Conservation (phyloP, 2,888 invertebrate genomes). For the Piscicola geometra region DNA sequence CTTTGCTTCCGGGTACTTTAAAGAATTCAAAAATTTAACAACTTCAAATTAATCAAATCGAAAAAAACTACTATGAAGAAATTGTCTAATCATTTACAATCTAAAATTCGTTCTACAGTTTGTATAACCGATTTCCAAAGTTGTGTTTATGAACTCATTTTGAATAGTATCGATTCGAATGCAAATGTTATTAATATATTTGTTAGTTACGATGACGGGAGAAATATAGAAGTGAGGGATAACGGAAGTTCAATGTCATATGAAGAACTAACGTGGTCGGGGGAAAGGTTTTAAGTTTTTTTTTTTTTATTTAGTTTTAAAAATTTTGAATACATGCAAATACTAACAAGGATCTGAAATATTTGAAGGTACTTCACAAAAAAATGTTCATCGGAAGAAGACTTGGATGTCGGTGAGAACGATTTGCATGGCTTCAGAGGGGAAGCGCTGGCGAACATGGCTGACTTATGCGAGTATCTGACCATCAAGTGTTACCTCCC, state of each 20-base stretch:
- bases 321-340: too few relatives aligned
- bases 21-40: too few relatives aligned
- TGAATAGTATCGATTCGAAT: constrained; percentile 24
- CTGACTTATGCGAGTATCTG: constrained; percentile 14
- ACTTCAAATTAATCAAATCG: too few relatives aligned
- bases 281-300: constrained; percentile 18
- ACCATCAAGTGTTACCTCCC: constrained; percentile 2
- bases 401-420: neutral
- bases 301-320: constrained; percentile 3
- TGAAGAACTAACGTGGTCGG: neutral
- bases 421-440: constrained; percentile 13
- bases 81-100: constrained; percentile 21
- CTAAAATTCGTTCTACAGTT: constrained; percentile 20
- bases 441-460: constrained; percentile 26
- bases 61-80: neutral
- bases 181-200: constrained; percentile 3
- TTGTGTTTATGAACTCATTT: constrained; percentile 16
- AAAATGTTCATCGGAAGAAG: neutral
- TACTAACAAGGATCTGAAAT: neutral
- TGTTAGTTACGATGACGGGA: neutral
- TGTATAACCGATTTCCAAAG: constrained; percentile 16
- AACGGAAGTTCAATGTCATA: constrained; percentile 17
- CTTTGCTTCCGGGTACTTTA: neutral
- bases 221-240: constrained; percentile 16
- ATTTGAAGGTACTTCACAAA: constrained; percentile 14